Conservation (phyloP, 1,140 invertebrate genomes). For the Atta colombica region DNA sequence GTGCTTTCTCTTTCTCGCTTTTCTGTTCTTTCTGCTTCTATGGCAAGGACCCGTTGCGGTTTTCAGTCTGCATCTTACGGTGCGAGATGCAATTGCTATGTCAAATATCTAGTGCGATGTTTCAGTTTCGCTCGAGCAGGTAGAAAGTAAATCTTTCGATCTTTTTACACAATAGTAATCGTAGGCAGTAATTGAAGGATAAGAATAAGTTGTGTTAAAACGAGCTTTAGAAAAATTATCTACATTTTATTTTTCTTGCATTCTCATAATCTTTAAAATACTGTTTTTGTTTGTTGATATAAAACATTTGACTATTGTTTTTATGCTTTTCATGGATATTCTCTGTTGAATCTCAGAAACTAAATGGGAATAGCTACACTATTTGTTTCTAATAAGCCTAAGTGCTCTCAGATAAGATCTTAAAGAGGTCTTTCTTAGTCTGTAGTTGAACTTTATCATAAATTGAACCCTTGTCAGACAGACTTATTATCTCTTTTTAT, state of each 20-base stretch:
- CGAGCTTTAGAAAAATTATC: not conserved
- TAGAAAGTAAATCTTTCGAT: not conserved
- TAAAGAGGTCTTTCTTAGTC: not conserved
- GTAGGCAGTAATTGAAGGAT: not conserved
- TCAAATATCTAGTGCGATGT: not conserved
- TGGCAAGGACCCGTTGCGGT: constrained; percentile 51
- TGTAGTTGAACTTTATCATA: not conserved
- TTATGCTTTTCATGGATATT: not conserved
- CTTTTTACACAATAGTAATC: not conserved
- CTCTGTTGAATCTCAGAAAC: not conserved
- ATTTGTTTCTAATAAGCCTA: not conserved
- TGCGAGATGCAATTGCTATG: constrained; percentile 14
- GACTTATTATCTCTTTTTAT: not conserved
- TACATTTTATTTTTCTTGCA: not conserved
- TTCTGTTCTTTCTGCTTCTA: constrained; percentile 23
- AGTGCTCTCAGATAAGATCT: no score
- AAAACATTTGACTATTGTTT: not conserved
- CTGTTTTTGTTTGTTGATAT: not conserved
- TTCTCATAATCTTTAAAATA: not conserved
- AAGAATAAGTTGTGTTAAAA: not conserved
- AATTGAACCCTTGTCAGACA: not conserved
- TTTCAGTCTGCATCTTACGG: constrained; percentile 31
- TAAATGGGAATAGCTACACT: not conserved
- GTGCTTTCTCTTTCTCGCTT: constrained; percentile 50
- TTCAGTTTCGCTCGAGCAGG: constrained; percentile 6